phyloP scores from a whole-genome alignment of 2,797 vertebrate genomes.

The Catostomus latipinnis region DNA sequence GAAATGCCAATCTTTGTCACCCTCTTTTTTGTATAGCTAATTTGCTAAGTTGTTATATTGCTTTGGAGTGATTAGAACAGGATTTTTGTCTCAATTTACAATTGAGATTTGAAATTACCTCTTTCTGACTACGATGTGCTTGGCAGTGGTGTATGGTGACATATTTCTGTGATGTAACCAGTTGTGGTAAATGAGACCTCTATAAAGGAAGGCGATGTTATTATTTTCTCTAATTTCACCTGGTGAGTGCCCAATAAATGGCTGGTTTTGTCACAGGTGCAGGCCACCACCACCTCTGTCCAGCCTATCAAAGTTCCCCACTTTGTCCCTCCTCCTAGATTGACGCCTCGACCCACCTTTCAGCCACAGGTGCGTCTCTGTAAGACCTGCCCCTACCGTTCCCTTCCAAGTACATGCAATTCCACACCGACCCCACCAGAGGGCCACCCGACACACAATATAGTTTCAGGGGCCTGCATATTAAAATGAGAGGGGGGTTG shows the following conservation, averaged over 20 bases:
- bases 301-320: constrained; percentile 99
- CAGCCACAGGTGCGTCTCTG: constrained; percentile 94
- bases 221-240: constrained; percentile 7
- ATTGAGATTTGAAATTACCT: constrained; percentile 41
- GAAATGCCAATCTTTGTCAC: constrained; percentile 11
- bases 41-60: constrained; percentile 21
- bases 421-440: constrained; percentile 69
- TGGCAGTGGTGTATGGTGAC: constrained; percentile 51
- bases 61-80: constrained; percentile 34
- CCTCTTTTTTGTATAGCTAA: constrained; percentile 13
- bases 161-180: constrained; percentile 54
- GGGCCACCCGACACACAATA: constrained; percentile 68
- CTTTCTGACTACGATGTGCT: constrained; percentile 51
- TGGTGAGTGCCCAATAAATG: constrained; percentile 45
- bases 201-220: background rate
- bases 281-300: constrained; percentile 86
- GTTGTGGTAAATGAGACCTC: background rate
- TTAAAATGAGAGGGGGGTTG: background rate
- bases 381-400: constrained; percentile 70
- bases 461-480: constrained; percentile 12
- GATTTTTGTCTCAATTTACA: constrained; percentile 38
- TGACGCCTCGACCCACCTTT: constrained; percentile 97
- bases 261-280: constrained; percentile 91
- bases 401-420: constrained; percentile 66
- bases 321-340: constrained; percentile 99